Evolutionary conservation across 2,888 invertebrate species (phyloP).

Genomic region (Agrotis puta): DNA sequence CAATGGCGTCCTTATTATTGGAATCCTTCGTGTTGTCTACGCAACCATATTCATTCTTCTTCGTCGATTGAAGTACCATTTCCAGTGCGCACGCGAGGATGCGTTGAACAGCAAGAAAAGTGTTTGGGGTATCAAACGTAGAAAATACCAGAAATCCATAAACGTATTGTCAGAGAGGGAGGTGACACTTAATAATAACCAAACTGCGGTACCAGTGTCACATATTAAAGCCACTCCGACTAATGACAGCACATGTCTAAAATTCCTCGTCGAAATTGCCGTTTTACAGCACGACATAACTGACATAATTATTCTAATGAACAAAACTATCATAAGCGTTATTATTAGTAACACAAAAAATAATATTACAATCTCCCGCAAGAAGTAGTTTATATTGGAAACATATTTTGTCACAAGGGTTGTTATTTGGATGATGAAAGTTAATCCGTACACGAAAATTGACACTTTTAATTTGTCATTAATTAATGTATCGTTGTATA

Average conservation of each 20-base stretch:
- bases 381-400: neutral
- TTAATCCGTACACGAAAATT: slow-evolving; percentile 17
- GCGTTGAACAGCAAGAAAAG: slow-evolving; percentile 35
- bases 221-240: slow-evolving; percentile 21
- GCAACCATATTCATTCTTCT: slow-evolving; percentile 24
- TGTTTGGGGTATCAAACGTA: slow-evolving; percentile 31
- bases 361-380: neutral
- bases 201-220: neutral
- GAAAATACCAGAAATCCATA: slow-evolving; percentile 14
- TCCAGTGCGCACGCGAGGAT: slow-evolving; percentile 37
- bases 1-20: neutral
- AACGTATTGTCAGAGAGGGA: neutral
- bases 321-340: slow-evolving; percentile 15
- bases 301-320: slow-evolving; percentile 17
- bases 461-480: slow-evolving; percentile 9
- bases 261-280: neutral
- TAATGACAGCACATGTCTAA: slow-evolving; percentile 1
- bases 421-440: slow-evolving; percentile 11
- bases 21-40: neutral
- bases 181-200: neutral
- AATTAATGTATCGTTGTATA: slow-evolving; percentile 24
- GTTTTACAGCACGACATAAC: slow-evolving; percentile 20
- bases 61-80: slow-evolving; percentile 29
- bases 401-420: neutral
- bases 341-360: slow-evolving; percentile 12